Evolutionary conservation across 2,113 vertebrate species (phyloP).

Genomic region (Microcebus tavaratra): DNA sequence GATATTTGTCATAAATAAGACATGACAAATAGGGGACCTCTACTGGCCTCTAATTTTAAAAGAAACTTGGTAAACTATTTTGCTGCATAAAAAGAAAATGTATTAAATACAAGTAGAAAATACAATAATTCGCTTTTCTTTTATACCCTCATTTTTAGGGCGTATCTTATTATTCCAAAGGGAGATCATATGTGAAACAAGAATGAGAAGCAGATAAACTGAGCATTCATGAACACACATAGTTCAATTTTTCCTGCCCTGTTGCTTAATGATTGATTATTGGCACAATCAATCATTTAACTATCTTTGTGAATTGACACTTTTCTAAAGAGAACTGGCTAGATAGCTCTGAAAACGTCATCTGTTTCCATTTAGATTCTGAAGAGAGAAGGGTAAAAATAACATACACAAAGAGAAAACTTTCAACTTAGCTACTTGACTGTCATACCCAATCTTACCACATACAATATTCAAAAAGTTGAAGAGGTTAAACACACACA

Average conservation of each 20-base stretch:
- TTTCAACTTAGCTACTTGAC: slow-evolving; percentile 54
- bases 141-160: background rate
- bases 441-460: slow-evolving; percentile 57
- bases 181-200: background rate
- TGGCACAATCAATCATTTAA: background rate
- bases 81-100: background rate
- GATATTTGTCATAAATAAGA: background rate
- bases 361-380: slow-evolving; percentile 69
- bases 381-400: slow-evolving; percentile 47
- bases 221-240: background rate
- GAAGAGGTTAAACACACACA: slow-evolving; percentile 66
- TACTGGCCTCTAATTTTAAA: background rate
- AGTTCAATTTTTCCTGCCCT: background rate
- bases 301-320: background rate
- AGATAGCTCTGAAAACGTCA: background rate
- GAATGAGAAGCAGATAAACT: background rate
- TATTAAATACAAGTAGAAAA: background rate
- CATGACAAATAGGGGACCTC: background rate
- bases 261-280: slow-evolving; percentile 11
- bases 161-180: background rate
- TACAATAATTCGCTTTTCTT: background rate
- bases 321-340: background rate
- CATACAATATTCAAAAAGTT: slow-evolving; percentile 69
- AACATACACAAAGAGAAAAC: slow-evolving; percentile 58
- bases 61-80: background rate